Evolutionary conservation across 2,797 vertebrate species (phyloP).

Genomic region (Amblyraja radiata): DNA sequence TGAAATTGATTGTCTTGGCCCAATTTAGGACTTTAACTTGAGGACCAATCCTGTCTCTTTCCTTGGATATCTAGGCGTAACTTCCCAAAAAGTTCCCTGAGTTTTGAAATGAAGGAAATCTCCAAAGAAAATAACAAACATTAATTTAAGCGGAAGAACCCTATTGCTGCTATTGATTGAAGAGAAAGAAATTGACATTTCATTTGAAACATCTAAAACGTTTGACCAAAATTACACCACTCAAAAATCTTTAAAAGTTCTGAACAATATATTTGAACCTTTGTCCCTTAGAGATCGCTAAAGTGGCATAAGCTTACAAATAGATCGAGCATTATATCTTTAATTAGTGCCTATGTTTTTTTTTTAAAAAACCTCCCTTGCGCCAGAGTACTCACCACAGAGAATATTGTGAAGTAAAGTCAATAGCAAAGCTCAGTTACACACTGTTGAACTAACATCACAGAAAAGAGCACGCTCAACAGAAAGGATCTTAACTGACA

Average conservation of each 20-base stretch:
- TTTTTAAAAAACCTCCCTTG: background rate
- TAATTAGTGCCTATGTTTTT: constrained; percentile 15
- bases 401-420: background rate
- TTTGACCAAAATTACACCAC: background rate
- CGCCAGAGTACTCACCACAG: background rate
- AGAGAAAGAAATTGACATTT: background rate
- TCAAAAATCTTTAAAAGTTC: constrained; percentile 4
- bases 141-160: background rate
- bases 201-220: background rate
- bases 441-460: constrained; percentile 20
- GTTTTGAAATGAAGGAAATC: background rate
- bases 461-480: constrained; percentile 25
- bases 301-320: constrained; percentile 21
- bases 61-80: background rate
- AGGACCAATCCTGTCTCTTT: too few relatives aligned
- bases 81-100: background rate
- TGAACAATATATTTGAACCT: constrained; percentile 16
- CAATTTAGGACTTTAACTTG: too few relatives aligned
- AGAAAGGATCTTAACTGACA: constrained; percentile 29
- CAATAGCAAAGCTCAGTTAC: constrained; percentile 17
- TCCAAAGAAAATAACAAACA: background rate
- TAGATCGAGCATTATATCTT: background rate
- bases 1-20: too few relatives aligned
- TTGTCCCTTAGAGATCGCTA: background rate
- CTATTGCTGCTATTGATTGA: background rate